Evolutionary conservation across 2,888 invertebrate genomes (phyloP).

Genomic region (Drosophila setosimentum): DNA sequence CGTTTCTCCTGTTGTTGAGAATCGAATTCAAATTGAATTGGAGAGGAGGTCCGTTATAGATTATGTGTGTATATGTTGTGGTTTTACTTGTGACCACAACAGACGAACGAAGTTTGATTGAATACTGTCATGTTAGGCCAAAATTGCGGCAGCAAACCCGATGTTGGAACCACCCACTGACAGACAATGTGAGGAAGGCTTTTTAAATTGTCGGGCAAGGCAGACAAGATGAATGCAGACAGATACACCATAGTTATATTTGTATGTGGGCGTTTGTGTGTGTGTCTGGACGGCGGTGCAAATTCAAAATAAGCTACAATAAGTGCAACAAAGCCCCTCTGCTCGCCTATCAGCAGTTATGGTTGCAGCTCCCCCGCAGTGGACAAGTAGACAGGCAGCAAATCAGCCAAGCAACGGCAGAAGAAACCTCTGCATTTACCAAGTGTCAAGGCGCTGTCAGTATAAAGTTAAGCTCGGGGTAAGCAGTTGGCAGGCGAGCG

Average conservation of each 20-base stretch:
- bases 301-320: constrained; percentile 58
- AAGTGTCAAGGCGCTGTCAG: constrained; percentile 76
- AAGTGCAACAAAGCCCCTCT: constrained; percentile 38
- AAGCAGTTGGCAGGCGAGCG: constrained; percentile 59
- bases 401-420: constrained; percentile 64
- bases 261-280: constrained; percentile 2
- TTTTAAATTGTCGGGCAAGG: constrained; percentile 17
- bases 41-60: background rate
- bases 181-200: constrained; percentile 17
- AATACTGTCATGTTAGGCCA: constrained; percentile 17
- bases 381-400: constrained; percentile 61
- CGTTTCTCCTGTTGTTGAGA: background rate
- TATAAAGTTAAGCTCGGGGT: constrained; percentile 74
- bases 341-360: background rate
- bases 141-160: constrained; percentile 7
- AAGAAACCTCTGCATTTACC: constrained; percentile 61
- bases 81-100: background rate
- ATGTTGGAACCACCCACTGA: background rate
- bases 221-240: constrained; percentile 10
- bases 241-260: constrained; percentile 10
- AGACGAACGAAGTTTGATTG: constrained; percentile 32
- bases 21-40: constrained; percentile 2
- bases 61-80: background rate
- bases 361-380: constrained; percentile 9
- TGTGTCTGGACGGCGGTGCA: constrained; percentile 40